A percentile compares a stretch with the other conserved stretches of the same genome.
Conservation (phyloP, 2,888 invertebrate genomes). For the Eupithecia centaureata region DNA sequence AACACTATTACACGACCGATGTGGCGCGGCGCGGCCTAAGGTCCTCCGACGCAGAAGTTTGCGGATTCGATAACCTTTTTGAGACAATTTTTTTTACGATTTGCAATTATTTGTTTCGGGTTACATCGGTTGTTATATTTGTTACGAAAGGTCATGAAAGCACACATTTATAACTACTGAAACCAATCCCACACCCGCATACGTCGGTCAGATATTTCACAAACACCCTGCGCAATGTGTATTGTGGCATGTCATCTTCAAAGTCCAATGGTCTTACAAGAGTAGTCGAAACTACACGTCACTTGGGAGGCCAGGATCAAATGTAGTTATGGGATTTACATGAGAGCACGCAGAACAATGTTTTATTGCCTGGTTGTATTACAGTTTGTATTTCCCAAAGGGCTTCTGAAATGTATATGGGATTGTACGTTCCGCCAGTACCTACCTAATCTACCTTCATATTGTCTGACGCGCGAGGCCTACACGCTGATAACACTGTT, state of each 20-base stretch:
- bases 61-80: too few relatives aligned
- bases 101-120: too few relatives aligned
- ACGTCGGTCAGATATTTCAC: not conserved
- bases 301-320: conserved; percentile 60
- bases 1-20: too few relatives aligned
- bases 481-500: conserved; percentile 27
- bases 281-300: conserved; percentile 59
- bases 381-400: conserved; percentile 74
- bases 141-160: not conserved
- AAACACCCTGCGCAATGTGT: conserved; percentile 15
- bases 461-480: conserved; percentile 33
- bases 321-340: conserved; percentile 74
- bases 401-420: conserved; percentile 64
- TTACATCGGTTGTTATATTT: too few relatives aligned
- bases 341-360: conserved; percentile 72
- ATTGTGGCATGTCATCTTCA: conserved; percentile 26
- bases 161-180: not conserved
- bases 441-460: conserved; percentile 45
- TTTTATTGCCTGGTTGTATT: conserved; percentile 70
- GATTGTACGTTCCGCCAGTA: conserved; percentile 56
- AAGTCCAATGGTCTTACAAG: conserved; percentile 30
- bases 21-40: too few relatives aligned
- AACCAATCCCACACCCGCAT: not conserved
- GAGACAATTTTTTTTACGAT: too few relatives aligned
- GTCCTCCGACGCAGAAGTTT: too few relatives aligned